Conservation (phyloP, 2,797 vertebrate genomes). For the Pitangus sulphuratus region DNA sequence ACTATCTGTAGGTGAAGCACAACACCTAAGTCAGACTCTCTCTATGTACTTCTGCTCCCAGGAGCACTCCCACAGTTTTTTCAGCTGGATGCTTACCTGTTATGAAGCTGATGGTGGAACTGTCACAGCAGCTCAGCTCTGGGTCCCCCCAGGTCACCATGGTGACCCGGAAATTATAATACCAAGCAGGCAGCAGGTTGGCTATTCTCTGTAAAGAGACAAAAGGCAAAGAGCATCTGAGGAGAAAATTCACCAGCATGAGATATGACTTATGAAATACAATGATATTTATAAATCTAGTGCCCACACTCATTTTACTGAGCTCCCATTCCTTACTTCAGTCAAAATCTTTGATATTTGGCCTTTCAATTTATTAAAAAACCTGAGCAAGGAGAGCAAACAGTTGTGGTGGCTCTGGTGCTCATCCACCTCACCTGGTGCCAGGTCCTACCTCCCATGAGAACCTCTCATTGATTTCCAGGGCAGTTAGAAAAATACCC, state of each 20-base stretch:
- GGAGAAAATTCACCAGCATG: not conserved
- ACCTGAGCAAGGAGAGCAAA: not conserved
- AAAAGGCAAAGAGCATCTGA: not conserved
- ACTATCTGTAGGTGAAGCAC: not conserved
- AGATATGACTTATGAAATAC: not conserved
- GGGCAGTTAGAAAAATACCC: rapidly evolving
- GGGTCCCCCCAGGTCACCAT: constrained; percentile 97
- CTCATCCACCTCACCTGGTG: not conserved
- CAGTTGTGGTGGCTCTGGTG: not conserved
- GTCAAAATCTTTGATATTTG: not conserved
- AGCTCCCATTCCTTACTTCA: not conserved
- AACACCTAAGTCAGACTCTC: not conserved
- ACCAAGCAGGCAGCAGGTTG: constrained; percentile 93
- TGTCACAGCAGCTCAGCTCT: constrained; percentile 89
- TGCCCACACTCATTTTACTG: not conserved
- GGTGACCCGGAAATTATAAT: constrained; percentile 94
- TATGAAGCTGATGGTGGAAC: constrained; percentile 89
- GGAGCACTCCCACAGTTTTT: not conserved
- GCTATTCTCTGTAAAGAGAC: constrained; percentile 83
- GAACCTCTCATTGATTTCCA: not conserved
- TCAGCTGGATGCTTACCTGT: constrained; percentile 80
- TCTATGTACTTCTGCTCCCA: not conserved
- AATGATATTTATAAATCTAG: not conserved
- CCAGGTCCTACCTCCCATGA: rapidly evolving
- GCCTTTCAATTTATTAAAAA: not conserved